These are phyloP conservation scores for Bradynema listronoti DNA, from an alignment of 1,140 invertebrate species.

Conservation along the genomic window DNA sequence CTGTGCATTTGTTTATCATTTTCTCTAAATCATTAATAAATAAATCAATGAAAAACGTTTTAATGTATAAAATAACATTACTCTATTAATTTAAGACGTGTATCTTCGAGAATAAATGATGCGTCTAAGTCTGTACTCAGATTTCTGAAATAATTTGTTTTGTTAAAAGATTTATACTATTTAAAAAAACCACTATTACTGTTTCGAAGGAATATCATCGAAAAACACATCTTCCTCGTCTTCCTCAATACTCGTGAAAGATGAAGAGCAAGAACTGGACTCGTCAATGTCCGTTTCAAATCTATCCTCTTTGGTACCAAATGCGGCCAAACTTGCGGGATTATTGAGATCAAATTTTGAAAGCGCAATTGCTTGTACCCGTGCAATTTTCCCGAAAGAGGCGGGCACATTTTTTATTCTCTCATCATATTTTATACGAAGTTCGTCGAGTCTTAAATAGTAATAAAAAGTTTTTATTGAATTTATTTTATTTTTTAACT, in stretches of 20 bases:
- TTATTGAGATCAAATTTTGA: conserved; percentile 36
- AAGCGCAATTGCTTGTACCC: conserved; percentile 37
- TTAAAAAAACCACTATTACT: not conserved
- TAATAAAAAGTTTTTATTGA: too few species aligned
- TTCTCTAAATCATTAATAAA: conserved; percentile 28
- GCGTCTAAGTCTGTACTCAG: conserved; percentile 55
- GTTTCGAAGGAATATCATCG: conserved; percentile 1
- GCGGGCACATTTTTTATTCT: conserved; percentile 18
- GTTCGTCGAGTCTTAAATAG: conserved; percentile 3
- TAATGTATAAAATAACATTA: conserved; percentile 14
- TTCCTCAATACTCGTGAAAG: conserved; percentile 25
- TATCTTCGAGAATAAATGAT: conserved; percentile 55
- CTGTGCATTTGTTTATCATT: conserved; percentile 42
- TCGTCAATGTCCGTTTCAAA: conserved; percentile 10
- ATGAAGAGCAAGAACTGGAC: conserved; percentile 13
- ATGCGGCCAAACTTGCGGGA: conserved; percentile 35
- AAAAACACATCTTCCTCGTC: conserved; percentile 33
- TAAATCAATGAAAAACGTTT: conserved; percentile 6
- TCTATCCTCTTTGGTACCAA: conserved; percentile 27
- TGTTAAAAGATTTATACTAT: not conserved
- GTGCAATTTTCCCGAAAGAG: conserved; percentile 24
- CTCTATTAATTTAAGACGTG: conserved; percentile 49
- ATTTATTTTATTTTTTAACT: too few species aligned
- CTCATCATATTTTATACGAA: conserved; percentile 1
- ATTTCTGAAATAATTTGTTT: too few species aligned